phyloP scores from a whole-genome alignment of 2,797 vertebrate species.

The Margarornis squamiger region DNA sequence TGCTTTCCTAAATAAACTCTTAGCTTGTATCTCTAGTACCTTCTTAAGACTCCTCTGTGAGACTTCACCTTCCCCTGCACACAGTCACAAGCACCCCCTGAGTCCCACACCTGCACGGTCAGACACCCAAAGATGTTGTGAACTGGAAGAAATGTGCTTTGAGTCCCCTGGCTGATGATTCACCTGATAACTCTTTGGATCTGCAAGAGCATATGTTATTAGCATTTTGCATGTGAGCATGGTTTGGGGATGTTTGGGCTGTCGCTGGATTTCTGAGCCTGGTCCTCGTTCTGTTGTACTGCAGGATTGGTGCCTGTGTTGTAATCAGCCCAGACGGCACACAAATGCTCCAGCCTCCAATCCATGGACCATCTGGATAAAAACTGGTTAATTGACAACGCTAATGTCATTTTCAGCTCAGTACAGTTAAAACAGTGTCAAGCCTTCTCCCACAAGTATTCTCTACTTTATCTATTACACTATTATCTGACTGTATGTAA shows the following conservation, averaged over 20 bases:
- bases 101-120: not conserved
- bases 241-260: not conserved
- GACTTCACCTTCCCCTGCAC: not conserved
- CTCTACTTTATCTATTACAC: not conserved
- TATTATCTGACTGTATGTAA: slow-evolving; percentile 24
- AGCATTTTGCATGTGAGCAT: not conserved
- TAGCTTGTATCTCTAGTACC: not conserved
- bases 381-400: slow-evolving; percentile 49
- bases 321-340: not conserved
- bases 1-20: not conserved
- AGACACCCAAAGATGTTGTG: not conserved
- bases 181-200: not conserved
- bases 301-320: not conserved
- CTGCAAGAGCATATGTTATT: not conserved
- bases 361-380: slow-evolving; percentile 53
- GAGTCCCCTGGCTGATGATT: not conserved
- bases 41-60: not conserved
- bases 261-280: not conserved
- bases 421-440: not conserved
- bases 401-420: slow-evolving; percentile 48
- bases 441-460: slow-evolving; percentile 28
- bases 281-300: not conserved
- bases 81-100: accelerated
- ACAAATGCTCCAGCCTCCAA: slow-evolving; percentile 8
- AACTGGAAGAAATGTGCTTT: not conserved